Base-by-base conservation (phyloP, 2,888 invertebrate species). In the Lepidonotus clava region DNA sequence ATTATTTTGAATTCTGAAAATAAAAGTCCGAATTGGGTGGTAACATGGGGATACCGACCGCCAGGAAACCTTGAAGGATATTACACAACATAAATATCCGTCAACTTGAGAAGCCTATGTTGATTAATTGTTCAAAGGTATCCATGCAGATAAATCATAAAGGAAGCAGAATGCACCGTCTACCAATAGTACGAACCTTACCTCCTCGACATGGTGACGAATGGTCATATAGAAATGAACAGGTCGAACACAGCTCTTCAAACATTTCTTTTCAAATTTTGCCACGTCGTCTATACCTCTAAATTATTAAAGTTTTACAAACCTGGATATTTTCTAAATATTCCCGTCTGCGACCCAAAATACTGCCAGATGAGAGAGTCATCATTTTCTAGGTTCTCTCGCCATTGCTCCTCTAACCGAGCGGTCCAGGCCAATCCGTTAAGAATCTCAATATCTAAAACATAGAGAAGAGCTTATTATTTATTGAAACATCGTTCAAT, bases 341-440 rank as follows among this genome's bases (percentile, higher is more conserved):
- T 94, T 28, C 95, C 95, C 41, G 93, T 91, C 87, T 94, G 94
- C 86, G 94, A 94, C 28, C 95, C 95, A 91, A 95, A 95, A 90
- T 94, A 95, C 90, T 95, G 95, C 95, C 95, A 95, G 80, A 94
- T 89, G 2, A 95, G 91, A n/a, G 93, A 91, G 0, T 92, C 91
- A 90, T 95, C 93, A 21, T 91, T 90, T 32, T 92, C 90, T 32
- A 89, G 90, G 90, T 95, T 95, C 67, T 91, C 90, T 77, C 89
- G 91, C 89, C 95, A 95, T 8, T 93, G 91, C 8, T 91, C 90
- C 90, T 95, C 95, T 76, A 95, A 90, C 1, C 89, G 90, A 14
- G 91, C 89, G 0, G 95, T 93, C 95, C 95, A 95, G 85, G 92
- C 90, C 83, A 95, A 88, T 18, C 94, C 95, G 92, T 95, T 95